Percentiles rank a stretch among this genome's conserved stretches.
Evolutionary conservation across 2,888 invertebrate genomes (phyloP).

Genomic region (Yponomeuta malinellus): DNA sequence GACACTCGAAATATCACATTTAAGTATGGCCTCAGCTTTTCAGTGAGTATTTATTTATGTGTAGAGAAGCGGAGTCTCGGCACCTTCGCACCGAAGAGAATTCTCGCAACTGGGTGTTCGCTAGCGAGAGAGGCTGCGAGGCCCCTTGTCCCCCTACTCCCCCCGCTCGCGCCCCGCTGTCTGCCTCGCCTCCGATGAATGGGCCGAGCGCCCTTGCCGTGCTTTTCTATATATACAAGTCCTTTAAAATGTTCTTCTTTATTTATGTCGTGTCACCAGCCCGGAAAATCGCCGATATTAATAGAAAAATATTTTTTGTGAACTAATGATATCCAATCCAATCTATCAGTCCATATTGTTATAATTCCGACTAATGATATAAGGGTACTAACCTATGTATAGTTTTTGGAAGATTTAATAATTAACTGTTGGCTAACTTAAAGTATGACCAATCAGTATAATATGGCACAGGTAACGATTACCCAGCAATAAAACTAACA

Average conservation of each 20-base stretch:
- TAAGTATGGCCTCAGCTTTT: not conserved
- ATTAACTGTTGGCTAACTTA: too few species aligned
- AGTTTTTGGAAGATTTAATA: too few species aligned
- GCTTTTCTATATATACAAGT: constrained; percentile 43
- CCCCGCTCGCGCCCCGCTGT: constrained; percentile 45
- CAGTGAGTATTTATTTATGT: not conserved
- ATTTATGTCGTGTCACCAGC: constrained; percentile 53
- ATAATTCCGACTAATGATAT: too few species aligned
- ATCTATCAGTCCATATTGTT: too few species aligned
- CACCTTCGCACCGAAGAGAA: not conserved
- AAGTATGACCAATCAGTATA: too few species aligned
- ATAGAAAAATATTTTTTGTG: constrained; percentile 48
- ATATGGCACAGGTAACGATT: too few species aligned
- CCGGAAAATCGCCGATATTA: constrained; percentile 54
- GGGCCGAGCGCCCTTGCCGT: constrained; percentile 45
- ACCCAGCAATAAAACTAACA: too few species aligned
- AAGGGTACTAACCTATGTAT: too few species aligned
- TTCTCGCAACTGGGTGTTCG: constrained; percentile 41
- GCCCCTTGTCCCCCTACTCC: constrained; percentile 35
- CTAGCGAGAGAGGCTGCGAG: constrained; percentile 40
- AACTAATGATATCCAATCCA: not conserved
- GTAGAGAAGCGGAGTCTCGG: not conserved
- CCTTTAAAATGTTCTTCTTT: constrained; percentile 45
- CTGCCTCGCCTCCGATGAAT: constrained; percentile 65
- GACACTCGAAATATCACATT: not conserved